Percentiles rank a stretch among this genome's conserved stretches.
phyloP scores from a whole-genome alignment of 2,113 vertebrate species.

The Sula dactylatra region DNA sequence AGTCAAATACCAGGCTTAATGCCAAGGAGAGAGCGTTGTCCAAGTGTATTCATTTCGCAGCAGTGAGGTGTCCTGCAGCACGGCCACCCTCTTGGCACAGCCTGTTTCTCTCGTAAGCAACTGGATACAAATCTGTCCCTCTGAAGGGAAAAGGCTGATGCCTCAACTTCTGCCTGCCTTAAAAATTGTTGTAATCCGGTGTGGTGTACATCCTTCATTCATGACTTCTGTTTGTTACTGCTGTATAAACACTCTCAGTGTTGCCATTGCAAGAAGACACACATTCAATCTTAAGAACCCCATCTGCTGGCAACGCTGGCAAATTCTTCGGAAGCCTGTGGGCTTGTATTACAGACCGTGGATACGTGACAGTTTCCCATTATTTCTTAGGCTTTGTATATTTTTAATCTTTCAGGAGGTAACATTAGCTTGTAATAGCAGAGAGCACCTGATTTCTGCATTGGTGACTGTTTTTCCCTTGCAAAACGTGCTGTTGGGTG shows the following conservation, averaged over 20 bases:
- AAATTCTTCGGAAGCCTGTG: not conserved
- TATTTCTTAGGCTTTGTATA: not conserved
- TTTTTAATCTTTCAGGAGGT: not conserved
- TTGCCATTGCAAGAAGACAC: accelerated
- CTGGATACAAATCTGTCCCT: accelerated
- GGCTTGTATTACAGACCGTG: accelerated
- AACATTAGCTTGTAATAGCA: not conserved
- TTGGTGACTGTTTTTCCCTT: not conserved
- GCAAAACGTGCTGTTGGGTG: accelerated
- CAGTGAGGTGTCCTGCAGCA: not conserved
- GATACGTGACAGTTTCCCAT: not conserved
- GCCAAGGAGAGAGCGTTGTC: not conserved
- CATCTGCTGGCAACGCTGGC: not conserved
- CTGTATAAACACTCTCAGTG: accelerated
- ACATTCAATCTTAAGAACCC: not conserved
- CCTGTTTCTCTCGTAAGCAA: not conserved
- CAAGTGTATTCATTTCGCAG: not conserved
- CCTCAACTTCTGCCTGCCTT: not conserved
- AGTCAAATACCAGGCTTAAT: not conserved
- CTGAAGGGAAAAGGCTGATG: not conserved
- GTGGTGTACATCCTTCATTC: accelerated
- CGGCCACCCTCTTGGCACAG: not conserved
- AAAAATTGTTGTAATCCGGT: not conserved
- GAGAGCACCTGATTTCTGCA: not conserved
- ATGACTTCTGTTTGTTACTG: not conserved